These are phyloP conservation scores for Myripristis murdjan DNA, from an alignment of 2,797 vertebrate species.

Conservation along the genomic window DNA sequence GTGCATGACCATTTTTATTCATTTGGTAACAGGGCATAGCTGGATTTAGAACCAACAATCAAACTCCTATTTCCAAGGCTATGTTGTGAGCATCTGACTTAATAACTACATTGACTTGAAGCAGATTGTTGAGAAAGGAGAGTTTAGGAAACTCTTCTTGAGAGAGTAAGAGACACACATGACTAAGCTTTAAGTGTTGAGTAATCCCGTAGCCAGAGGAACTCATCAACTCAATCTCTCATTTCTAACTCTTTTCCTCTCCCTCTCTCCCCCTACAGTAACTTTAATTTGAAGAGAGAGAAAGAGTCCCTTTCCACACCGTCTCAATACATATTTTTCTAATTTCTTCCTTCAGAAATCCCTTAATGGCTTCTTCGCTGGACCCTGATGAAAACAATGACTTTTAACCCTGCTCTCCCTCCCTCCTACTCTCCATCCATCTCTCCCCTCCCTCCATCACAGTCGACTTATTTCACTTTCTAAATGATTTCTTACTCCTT, in stretches of 20 bases:
- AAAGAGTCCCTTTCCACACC: conserved; percentile 64
- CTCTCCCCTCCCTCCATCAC: conserved; percentile 64
- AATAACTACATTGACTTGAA: conserved; percentile 71
- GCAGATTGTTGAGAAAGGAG: conserved; percentile 42
- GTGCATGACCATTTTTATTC: conserved; percentile 36
- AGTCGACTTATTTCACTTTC: conserved; percentile 83
- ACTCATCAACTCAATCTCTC: conserved; percentile 78
- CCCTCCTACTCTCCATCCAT: conserved; percentile 49
- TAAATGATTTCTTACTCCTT: conserved; percentile 85
- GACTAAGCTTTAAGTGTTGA: conserved; percentile 74
- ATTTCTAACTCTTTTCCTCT: conserved; percentile 56
- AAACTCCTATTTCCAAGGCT: conserved; percentile 58
- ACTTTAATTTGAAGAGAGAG: conserved; percentile 79
- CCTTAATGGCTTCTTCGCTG: conserved; percentile 81
- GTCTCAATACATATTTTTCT: conserved; percentile 82
- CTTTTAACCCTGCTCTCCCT: conserved; percentile 78
- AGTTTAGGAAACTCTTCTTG: conserved; percentile 65
- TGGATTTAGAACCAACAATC: conserved; percentile 66
- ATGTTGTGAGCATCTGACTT: conserved; percentile 58
- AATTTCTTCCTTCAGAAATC: conserved; percentile 85
- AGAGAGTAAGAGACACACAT: conserved; percentile 71
- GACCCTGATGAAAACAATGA: conserved; percentile 86
- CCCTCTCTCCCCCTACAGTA: conserved; percentile 37
- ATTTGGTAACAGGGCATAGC: conserved; percentile 45
- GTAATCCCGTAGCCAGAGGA: conserved; percentile 74